Evolutionary conservation across 2,113 vertebrate species (phyloP).

Genomic region (Zootoca vivipara): DNA sequence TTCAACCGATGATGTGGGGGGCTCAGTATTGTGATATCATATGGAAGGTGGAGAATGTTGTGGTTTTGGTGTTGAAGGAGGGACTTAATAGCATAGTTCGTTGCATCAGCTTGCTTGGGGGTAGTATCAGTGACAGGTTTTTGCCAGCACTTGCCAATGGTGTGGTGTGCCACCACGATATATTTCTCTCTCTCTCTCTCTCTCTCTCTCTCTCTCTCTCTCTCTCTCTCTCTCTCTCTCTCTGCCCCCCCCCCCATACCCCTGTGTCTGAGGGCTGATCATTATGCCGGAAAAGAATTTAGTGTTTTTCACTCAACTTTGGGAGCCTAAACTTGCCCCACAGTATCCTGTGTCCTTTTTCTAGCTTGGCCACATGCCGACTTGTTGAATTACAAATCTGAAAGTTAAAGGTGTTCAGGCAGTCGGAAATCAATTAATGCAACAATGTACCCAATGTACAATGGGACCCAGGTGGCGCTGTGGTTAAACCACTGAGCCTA

Average conservation of each 20-base stretch:
- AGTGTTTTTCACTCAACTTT: neutral
- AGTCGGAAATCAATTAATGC: neutral
- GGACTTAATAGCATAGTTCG: neutral
- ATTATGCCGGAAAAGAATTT: neutral
- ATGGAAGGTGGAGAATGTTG: too few relatives aligned
- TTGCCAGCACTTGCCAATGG: neutral
- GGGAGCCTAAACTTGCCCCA: neutral
- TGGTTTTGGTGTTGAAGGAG: neutral
- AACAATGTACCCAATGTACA: too few relatives aligned
- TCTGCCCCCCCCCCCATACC: accelerated
- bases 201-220: too few relatives aligned
- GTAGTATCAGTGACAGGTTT: neutral
- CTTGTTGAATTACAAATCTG: too few relatives aligned
- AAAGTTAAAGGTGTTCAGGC: neutral
- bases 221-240: neutral
- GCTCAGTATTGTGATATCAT: neutral
- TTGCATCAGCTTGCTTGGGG: neutral
- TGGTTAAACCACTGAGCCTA: too few relatives aligned
- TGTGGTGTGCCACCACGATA: neutral
- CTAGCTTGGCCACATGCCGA: neutral
- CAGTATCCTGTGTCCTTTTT: neutral
- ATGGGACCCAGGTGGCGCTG: too few relatives aligned
- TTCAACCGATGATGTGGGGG: too few relatives aligned
- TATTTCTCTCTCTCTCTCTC: neutral
- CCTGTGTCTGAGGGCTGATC: neutral